phyloP scores from a whole-genome alignment of 2,113 vertebrate species.

The Microtus ochrogaster region DNA sequence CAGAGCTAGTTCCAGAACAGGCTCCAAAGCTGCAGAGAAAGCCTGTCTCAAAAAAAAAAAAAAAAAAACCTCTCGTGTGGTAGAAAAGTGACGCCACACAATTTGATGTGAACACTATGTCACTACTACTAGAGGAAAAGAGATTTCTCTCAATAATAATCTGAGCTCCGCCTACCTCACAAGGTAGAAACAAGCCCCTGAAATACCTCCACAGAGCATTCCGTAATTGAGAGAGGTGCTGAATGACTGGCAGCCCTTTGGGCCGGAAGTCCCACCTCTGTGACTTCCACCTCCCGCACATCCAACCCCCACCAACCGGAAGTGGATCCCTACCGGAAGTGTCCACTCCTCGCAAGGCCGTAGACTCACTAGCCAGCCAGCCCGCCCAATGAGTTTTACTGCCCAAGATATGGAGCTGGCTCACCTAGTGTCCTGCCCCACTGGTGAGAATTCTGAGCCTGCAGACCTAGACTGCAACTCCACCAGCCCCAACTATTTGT shows the following conservation, averaged over 20 bases:
- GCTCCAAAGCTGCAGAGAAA: too few relatives aligned
- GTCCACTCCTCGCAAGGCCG: rapidly evolving
- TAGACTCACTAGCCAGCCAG: rapidly evolving
- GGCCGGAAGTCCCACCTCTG: background rate
- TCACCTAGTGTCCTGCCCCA: background rate
- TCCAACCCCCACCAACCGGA: background rate
- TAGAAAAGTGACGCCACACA: background rate
- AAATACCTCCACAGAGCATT: background rate
- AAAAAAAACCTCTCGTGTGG: background rate
- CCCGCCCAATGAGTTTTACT: rapidly evolving
- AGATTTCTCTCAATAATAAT: background rate
- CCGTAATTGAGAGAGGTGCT: rapidly evolving
- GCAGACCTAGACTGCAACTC: background rate
- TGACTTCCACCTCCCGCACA: rapidly evolving
- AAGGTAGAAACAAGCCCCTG: background rate
- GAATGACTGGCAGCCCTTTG: rapidly evolving
- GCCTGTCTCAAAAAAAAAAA: too few relatives aligned
- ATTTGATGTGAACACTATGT: background rate
- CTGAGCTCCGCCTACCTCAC: background rate
- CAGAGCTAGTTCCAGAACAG: too few relatives aligned
- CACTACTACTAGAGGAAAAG: background rate
- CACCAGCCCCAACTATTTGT: constrained; percentile 5
- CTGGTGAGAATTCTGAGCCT: background rate
- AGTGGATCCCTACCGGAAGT: background rate
- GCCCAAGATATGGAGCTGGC: background rate